Percentiles rank a stretch among this genome's conserved stretches.
Conservation (phyloP, 2,888 invertebrate genomes). For the Mythimna lalbum region DNA sequence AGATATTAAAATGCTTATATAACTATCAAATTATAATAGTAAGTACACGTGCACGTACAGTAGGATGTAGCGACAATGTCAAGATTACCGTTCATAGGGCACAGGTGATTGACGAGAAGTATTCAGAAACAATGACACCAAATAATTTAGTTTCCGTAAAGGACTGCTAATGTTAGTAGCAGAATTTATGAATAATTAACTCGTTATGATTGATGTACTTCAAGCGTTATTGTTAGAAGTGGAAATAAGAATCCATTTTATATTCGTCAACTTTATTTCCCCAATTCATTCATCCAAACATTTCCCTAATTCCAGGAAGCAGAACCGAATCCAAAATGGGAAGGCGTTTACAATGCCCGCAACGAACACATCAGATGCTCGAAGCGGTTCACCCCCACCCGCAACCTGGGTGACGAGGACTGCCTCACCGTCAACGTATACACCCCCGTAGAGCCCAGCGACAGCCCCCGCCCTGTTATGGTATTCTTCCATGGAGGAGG, state of each 20-base stretch:
- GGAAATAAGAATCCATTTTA: neutral
- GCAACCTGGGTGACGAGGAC: constrained; percentile 78
- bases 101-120: constrained; percentile 8
- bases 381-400: constrained; percentile 76
- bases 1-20: too few species aligned
- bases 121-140: constrained; percentile 51
- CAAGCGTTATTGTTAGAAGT: neutral
- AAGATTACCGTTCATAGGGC: too few species aligned
- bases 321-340: constrained; percentile 75
- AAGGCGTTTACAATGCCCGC: constrained; percentile 76
- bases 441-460: constrained; percentile 70
- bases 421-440: constrained; percentile 84
- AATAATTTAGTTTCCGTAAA: constrained; percentile 54
- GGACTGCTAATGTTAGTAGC: constrained; percentile 26
- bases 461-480: constrained; percentile 79
- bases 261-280: neutral
- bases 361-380: constrained; percentile 81
- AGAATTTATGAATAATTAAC: constrained; percentile 52
- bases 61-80: too few species aligned
- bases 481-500: constrained; percentile 87
- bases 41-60: too few species aligned
- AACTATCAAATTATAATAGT: too few species aligned
- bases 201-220: constrained; percentile 21
- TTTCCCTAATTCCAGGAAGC: constrained; percentile 74
- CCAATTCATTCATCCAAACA: neutral